phyloP scores from a whole-genome alignment of 1,140 invertebrate species.

The Zaprionus vittiger region DNA sequence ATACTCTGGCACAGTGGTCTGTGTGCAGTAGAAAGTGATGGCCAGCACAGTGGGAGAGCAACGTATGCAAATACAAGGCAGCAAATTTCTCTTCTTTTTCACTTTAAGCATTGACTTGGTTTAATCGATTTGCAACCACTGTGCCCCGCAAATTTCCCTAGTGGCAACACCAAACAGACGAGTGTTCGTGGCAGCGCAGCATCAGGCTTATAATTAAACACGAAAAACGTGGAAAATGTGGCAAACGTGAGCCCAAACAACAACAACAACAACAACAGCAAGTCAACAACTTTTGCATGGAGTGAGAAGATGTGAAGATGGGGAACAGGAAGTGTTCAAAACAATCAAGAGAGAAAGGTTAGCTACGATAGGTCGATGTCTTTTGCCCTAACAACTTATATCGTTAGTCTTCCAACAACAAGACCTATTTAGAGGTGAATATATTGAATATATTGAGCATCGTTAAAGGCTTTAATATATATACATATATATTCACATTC shows the following conservation, averaged over 20 bases:
- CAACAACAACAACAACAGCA: conserved; percentile 20
- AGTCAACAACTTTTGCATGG: background rate
- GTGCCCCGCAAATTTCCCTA: conserved; percentile 68
- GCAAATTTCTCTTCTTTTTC: no score
- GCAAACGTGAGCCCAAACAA: conserved; percentile 55
- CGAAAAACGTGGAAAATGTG: conserved; percentile 76
- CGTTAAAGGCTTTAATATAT: background rate
- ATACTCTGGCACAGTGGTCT: conserved; percentile 28
- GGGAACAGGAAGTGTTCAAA: background rate
- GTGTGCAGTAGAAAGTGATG: no score
- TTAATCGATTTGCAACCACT: background rate
- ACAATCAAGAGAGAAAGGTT: background rate
- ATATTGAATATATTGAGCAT: no score
- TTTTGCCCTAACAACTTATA: background rate
- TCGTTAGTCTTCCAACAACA: no score
- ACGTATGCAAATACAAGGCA: no score
- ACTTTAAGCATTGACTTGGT: background rate
- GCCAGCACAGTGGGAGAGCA: no score
- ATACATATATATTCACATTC: no score
- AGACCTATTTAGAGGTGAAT: no score
- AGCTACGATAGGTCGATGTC: background rate
- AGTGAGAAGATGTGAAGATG: no score
- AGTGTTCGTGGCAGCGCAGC: conserved; percentile 37
- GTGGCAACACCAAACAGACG: conserved; percentile 40
- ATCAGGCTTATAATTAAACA: conserved; percentile 79